These are phyloP conservation scores for Hybos culiciformis DNA, from an alignment of 2,888 invertebrate genomes.

Conservation along the genomic window DNA sequence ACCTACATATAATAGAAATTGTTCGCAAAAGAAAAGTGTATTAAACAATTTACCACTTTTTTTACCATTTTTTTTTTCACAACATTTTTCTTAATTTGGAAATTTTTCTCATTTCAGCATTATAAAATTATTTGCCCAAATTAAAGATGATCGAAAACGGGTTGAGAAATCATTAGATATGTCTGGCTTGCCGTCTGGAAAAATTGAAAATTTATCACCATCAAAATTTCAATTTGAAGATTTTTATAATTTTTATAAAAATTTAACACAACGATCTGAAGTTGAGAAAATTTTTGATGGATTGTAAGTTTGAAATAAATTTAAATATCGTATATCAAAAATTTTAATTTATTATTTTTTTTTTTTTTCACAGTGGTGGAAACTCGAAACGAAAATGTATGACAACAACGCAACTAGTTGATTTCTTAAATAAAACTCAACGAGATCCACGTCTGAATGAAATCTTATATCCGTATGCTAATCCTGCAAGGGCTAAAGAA, in stretches of 20 bases:
- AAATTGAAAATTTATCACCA: conserved; percentile 72
- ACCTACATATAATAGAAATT: no score
- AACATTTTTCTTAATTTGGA: no score
- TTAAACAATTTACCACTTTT: no score
- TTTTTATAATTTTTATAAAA: conserved; percentile 88
- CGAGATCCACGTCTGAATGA: conserved; percentile 92
- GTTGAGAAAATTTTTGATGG: conserved; percentile 84
- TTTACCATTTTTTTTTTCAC: no score
- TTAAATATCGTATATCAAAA: not conserved
- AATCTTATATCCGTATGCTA: conserved; percentile 90
- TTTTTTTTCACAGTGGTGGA: conserved; percentile 42
- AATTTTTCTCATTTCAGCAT: no score
- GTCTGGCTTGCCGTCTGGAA: conserved; percentile 74
- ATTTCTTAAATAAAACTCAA: conserved; percentile 87
- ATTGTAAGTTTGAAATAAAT: conserved; percentile 43
- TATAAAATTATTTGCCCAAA: conserved; percentile 78
- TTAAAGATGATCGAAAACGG: conserved; percentile 83
- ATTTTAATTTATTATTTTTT: conserved; percentile 6
- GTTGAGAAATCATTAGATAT: conserved; percentile 87
- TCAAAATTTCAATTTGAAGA: conserved; percentile 84
- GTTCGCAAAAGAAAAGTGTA: no score
- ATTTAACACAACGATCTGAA: conserved; percentile 72
- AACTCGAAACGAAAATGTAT: conserved; percentile 66
- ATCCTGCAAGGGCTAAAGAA: conserved; percentile 71
- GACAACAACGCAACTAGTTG: conserved; percentile 78